A percentile compares a stretch with the other conserved stretches of the same genome.
Conservation (phyloP, 2,797 vertebrate species). For the Kryptolebias ocellatus region DNA sequence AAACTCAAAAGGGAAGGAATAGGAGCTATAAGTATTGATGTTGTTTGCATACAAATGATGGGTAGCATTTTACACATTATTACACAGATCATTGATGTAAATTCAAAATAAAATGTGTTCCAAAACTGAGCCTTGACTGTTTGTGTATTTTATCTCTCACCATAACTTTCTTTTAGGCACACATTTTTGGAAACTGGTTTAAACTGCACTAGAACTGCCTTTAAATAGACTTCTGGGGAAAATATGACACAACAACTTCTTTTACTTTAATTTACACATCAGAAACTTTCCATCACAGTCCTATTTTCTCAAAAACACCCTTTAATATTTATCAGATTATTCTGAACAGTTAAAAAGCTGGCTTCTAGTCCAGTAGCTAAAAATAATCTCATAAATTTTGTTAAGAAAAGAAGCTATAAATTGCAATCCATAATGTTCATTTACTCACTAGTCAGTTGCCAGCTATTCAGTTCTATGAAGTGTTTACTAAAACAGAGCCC, state of each 20-base stretch:
- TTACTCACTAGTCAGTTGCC: not conserved
- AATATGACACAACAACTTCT: not conserved
- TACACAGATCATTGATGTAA: no score
- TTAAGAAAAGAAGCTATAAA: not conserved
- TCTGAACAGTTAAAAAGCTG: not conserved
- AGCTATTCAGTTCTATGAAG: slow-evolving; percentile 48
- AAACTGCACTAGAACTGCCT: not conserved
- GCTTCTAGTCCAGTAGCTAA: slow-evolving; percentile 11
- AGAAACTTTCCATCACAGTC: not conserved
- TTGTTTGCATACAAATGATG: no score
- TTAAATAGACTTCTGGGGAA: not conserved
- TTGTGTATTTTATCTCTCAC: no score
- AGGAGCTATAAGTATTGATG: no score
- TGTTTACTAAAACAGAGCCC: slow-evolving; percentile 39
- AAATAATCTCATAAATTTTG: not conserved
- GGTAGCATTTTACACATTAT: no score
- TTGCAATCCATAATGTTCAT: slow-evolving; percentile 7
- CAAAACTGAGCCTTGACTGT: no score
- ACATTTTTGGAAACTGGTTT: slow-evolving; percentile 2
- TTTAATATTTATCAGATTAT: not conserved
- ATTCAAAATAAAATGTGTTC: no score
- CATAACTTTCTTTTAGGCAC: not conserved
- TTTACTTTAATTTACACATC: not conserved
- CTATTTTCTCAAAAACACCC: not conserved
- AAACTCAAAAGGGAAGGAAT: no score